Conservation (phyloP, 2,797 vertebrate species). For the Coendou prehensilis region DNA sequence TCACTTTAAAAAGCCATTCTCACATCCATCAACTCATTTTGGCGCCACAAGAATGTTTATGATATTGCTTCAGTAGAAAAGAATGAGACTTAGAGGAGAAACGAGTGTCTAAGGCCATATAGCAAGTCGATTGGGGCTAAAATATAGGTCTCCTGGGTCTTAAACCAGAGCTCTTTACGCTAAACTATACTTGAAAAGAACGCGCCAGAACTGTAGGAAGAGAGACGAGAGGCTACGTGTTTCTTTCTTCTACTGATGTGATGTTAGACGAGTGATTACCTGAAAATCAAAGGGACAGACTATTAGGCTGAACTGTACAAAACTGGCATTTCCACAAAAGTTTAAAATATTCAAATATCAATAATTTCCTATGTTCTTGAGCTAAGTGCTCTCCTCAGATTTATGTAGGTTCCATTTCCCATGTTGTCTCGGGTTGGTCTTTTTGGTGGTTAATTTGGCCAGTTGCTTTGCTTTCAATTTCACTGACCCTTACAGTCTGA, state of each 20-base stretch:
- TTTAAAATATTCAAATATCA: slow-evolving; percentile 8
- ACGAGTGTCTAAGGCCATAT: not conserved
- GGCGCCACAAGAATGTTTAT: slow-evolving; percentile 18
- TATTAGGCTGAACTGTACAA: not conserved
- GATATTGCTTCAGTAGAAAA: slow-evolving; percentile 22
- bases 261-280: not conserved
- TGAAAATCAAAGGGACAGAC: not conserved
- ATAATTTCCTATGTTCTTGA: slow-evolving; percentile 1
- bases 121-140: not conserved
- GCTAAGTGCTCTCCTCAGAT: not conserved
- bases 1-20: not conserved
- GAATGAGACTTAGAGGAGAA: slow-evolving; percentile 61
- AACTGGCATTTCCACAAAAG: not conserved
- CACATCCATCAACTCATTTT: slow-evolving; percentile 35
- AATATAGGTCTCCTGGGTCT: not conserved
- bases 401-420: not conserved
- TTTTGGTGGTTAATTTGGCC: not conserved
- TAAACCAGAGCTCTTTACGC: not conserved
- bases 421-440: not conserved
- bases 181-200: not conserved
- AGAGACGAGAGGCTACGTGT: not conserved
- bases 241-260: not conserved
- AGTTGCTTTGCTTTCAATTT: slow-evolving; percentile 44
- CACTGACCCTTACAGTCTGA: slow-evolving; percentile 20
- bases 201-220: not conserved